Evolutionary conservation across 92 coral and sea anemone genomes (phyloP).

Genomic region (Heteractis magnifica): DNA sequence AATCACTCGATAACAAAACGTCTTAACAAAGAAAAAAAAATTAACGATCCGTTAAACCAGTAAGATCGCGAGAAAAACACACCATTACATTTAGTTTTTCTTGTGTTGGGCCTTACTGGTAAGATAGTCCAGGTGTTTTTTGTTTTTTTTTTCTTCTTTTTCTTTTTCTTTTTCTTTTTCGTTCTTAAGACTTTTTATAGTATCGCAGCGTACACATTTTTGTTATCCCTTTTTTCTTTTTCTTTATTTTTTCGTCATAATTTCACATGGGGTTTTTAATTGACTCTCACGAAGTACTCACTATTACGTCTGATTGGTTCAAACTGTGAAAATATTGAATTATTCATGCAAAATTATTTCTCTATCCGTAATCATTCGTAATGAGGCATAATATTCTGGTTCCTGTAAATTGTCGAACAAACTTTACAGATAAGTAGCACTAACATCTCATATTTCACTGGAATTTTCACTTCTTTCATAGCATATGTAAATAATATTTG

Average conservation of each 20-base stretch:
- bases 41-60: neutral
- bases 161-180: no score
- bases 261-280: neutral
- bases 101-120: neutral
- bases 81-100: neutral
- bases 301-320: neutral
- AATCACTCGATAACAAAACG: neutral
- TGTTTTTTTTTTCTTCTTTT: no score
- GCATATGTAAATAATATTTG: neutral
- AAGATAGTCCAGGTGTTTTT: no score
- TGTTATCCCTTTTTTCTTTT: neutral
- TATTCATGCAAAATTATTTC: constrained; percentile 11
- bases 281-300: neutral
- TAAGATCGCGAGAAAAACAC: neutral
- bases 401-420: neutral
- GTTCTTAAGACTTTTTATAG: no score
- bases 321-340: constrained; percentile 3
- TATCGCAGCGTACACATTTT: no score
- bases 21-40: neutral
- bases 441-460: neutral
- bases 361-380: constrained; percentile 8
- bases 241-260: neutral
- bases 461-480: neutral
- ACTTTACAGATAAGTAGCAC: neutral
- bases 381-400: neutral